Percentiles rank a stretch among this genome's conserved stretches.
Evolutionary conservation across 2,797 vertebrate genomes (phyloP).

Genomic region (Alca torda): DNA sequence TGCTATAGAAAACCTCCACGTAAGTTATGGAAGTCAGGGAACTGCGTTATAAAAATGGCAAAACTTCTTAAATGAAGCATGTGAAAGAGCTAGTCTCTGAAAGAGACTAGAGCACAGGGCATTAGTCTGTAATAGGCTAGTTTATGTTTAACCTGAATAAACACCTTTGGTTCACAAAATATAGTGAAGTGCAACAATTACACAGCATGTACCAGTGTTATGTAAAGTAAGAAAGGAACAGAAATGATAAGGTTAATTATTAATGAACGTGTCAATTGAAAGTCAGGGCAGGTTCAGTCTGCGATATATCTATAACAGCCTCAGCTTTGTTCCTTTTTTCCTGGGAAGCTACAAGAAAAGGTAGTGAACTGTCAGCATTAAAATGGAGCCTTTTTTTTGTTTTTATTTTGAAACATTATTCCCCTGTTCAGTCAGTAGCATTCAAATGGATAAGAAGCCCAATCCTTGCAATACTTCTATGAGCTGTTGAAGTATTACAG

Average conservation of each 20-base stretch:
- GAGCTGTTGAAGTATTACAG: not conserved
- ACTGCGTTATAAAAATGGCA: accelerated
- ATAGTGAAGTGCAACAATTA: not conserved
- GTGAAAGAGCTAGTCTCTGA: not conserved
- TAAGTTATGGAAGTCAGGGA: not conserved
- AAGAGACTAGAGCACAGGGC: not conserved
- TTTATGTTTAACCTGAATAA: not conserved
- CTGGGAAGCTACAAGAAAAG: not conserved
- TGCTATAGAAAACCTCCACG: not conserved
- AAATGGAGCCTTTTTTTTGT: not conserved
- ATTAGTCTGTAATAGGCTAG: not conserved
- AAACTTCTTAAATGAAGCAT: not conserved
- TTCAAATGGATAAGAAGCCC: not conserved
- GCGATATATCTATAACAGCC: not conserved
- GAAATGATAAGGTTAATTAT: not conserved
- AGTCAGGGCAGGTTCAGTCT: not conserved
- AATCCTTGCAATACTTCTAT: not conserved
- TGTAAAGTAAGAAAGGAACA: not conserved
- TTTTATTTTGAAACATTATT: not conserved
- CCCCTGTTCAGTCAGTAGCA: not conserved
- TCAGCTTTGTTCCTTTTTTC: not conserved
- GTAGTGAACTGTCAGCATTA: not conserved
- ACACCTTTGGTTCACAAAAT: not conserved
- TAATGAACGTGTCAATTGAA: not conserved
- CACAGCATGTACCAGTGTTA: not conserved